Evolutionary conservation across 2,113 vertebrate genomes (phyloP), one percentile per base, ranked within the genome.

Genomic region (Synchiropus splendidus): DNA sequence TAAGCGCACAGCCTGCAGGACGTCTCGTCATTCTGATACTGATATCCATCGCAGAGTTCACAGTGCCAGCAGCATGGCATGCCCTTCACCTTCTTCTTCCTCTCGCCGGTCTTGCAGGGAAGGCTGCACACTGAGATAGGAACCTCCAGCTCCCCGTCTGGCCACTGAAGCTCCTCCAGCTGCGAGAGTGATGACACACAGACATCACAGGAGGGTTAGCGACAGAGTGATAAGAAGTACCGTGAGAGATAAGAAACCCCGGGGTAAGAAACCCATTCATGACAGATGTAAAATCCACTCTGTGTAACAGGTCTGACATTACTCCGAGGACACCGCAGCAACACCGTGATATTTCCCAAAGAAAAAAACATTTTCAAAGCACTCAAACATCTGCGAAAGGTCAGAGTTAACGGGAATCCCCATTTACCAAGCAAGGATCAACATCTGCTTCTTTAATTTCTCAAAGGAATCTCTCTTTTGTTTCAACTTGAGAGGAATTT

Each of bases 41-140:
- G 80, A 62, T 83, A 83, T 30, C 80, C 75, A 16, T 83, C 80
- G 31, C 80, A 83, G 1, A 75, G 68, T 62, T 83, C 80, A 10
- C 80, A 83, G 70, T 73, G 76, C 80, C 80, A 83, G 67, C 80
- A 83, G 64, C 80, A 83, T 1, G 80, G 80, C 70, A 78, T 76
- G 47, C 80, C 80, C 66, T 83, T 83, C 42, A 83, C 78, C 58
- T 64, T 67, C 70, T 83, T 83, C 62, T 83, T 83, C 54, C 80
- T 70, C 66, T 83, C 70, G 10, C 80, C 80, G 6, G 74, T 78
- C 58, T 74, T 81, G 54, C 80, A 83, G 54, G 74, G 78, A 51
- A 76, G 70, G 43, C 80, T 83, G 68, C 80, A 83, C 56, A 81
- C 76, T 2, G 80, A 83, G 64, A 70, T 61, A 14, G 80, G 80